Base-by-base conservation (phyloP, 2,113 vertebrate species). In the Varanus komodoensis region DNA sequence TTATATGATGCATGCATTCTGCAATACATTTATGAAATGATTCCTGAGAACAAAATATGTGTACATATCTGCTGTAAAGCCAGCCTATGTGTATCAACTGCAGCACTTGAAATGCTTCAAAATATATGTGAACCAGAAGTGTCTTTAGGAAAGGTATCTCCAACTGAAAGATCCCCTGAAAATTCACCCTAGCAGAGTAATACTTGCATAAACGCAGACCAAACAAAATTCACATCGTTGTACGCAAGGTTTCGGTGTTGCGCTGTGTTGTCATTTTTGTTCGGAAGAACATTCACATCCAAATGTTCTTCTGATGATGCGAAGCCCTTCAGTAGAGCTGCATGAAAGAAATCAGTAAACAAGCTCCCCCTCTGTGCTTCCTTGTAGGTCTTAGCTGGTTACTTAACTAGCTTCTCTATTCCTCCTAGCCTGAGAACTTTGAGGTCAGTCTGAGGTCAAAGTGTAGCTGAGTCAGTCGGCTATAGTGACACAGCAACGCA, bases 371-470 rank as follows among this genome's bases (percentile, higher is more conserved):
- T 29, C 50, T 78, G 91, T 89, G 91, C 90, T 86, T 92, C n/a
- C 87, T 89, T 91, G 32, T 90, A 91, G 89, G 73, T 85, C 94
- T 93, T 81, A 90, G 61, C 91, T 68, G 93, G 86, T 92, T 91
- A 32, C 92, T 96, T 93, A 94, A 92, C 57, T 90, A 27, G 92
- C 95, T 95, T 91, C 91, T 97, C 90, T 90, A 25, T 93, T 96
- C 95, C 93, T 90, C 97, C 92, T 92, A 92, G 89, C 89, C 67
- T 88, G 80, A 96, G 87, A 92, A n/a, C 69, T 91, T 15, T 1
- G 84, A 90, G 84, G 94, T 96, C 82, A 95, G 54, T 34, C n/a
- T n/a, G 80, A 96, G 96, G 95, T 95, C 93, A 97, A 89, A 32
- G 44, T 91, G 88, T 81, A 92, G 88, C 92, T 97, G 94, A 96